Conservation (phyloP, 2,113 vertebrate species). For the Scortum barcoo region DNA sequence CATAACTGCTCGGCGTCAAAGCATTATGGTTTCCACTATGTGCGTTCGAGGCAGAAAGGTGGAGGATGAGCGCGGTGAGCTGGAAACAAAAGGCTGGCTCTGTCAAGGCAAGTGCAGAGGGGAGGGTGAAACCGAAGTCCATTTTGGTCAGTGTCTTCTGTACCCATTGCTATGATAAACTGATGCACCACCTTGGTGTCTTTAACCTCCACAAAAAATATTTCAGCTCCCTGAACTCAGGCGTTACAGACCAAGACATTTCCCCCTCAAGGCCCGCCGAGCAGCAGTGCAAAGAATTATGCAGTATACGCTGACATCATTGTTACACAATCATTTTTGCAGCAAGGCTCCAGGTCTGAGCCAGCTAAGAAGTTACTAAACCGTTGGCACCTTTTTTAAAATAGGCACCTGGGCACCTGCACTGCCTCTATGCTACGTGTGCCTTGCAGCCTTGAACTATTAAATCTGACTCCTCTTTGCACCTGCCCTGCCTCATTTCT, state of each 20-base stretch:
- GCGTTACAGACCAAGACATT: constrained; percentile 11
- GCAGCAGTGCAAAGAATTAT: neutral
- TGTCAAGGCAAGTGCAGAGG: constrained; percentile 48
- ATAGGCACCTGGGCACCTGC: constrained; percentile 19
- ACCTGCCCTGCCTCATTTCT: constrained; percentile 14
- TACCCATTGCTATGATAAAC: constrained; percentile 34
- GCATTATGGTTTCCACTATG: constrained; percentile 2
- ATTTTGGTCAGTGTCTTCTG: constrained; percentile 30
- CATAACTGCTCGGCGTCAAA: constrained; percentile 31
- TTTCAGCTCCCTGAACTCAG: constrained; percentile 25
- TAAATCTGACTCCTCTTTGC: neutral
- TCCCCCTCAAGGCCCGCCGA: constrained; percentile 22
- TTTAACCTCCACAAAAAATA: constrained; percentile 30
- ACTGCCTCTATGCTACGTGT: neutral
- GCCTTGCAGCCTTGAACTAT: constrained; percentile 1
- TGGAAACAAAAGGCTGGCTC: constrained; percentile 48
- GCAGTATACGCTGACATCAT: constrained; percentile 45
- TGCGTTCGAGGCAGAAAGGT: constrained; percentile 25
- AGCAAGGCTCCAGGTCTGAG: constrained; percentile 6
- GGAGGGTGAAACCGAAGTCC: constrained; percentile 33
- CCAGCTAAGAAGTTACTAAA: constrained; percentile 7
- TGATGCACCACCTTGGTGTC: constrained; percentile 9
- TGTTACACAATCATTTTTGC: constrained; percentile 20
- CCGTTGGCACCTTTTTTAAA: constrained; percentile 1
- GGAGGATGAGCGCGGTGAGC: constrained; percentile 50